Evolutionary conservation across 37 sponge, comb jelly and placozoan genomes (phyloP), one percentile per base, ranked within the genome.

Genomic region (Halisarca cf. caerulea): DNA sequence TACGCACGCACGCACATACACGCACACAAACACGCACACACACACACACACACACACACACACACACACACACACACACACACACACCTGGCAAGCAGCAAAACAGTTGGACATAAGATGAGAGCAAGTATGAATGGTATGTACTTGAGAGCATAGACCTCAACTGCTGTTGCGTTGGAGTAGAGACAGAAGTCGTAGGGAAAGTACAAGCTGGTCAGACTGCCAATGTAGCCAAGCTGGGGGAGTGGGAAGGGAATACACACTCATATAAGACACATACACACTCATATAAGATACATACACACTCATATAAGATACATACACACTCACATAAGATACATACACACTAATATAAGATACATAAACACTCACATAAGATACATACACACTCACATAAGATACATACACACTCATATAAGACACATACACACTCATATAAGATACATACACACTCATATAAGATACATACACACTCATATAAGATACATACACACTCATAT

Each of bases 131-230:
- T 38, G 8, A 82, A 40, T 6, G 94, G 94, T 25, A 93, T 72
- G 61, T 90, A 93, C 47, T 84, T 85, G 33, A 93, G 74, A 40
- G 66, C 44, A 68, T 88, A 90, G 15, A 90, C 80, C 57, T 80
- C 82, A 11, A 85, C 69, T 20, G 91, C 45, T 37, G 78, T 84
- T 77, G 87, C 83, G 21, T 82, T 82, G 38, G 43, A 42, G 64
- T 83, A 90, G 43, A 93, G 82, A 82, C 94, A 93, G 59, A 93
- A 93, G 83, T 93, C 94, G 66, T 93, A 93, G 69, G 88, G 79
- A 42, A 93, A 90, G 74, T 93, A 93, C 59, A 93, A 78, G 54
- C 91, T 66, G 0, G 84, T 39, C 0, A 28, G 81, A 90, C 94
- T 93, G 82, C 64, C 57, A 9, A 93, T 20, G 66, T 85, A 93